Conservation (phyloP, 2,888 invertebrate genomes). For the Maniola hyperantus region DNA sequence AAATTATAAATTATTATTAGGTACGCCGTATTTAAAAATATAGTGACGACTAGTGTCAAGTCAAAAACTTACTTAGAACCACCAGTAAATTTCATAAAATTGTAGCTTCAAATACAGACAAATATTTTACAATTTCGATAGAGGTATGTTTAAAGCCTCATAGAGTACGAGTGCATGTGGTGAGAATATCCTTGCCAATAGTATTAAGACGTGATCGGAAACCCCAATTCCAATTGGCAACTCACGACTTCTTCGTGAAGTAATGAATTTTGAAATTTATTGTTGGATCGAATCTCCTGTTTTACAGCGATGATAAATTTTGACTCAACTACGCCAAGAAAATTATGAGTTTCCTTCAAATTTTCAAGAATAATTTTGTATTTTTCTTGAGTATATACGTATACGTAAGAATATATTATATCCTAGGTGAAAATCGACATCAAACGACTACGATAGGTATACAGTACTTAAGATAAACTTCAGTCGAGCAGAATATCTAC, state of each 20-base stretch:
- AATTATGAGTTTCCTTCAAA: slow-evolving; percentile 22
- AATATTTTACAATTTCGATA: slow-evolving; percentile 78
- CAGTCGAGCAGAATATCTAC: too few species aligned
- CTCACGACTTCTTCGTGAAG: slow-evolving; percentile 78
- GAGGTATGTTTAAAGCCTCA: slow-evolving; percentile 76
- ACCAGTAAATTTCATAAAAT: too few species aligned
- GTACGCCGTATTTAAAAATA: too few species aligned
- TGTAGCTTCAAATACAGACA: slow-evolving; percentile 62
- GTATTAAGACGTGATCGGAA: slow-evolving; percentile 78
- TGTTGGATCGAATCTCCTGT: slow-evolving; percentile 44
- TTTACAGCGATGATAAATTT: slow-evolving; percentile 35
- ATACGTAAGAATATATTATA: too few species aligned
- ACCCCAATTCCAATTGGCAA: slow-evolving; percentile 72
- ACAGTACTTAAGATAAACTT: not conserved
- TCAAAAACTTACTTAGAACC: too few species aligned
- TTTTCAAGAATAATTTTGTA: slow-evolving; percentile 41
- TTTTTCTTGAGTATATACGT: too few species aligned
- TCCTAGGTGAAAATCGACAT: not conserved
- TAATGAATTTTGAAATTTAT: slow-evolving; percentile 81
- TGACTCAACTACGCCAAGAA: slow-evolving; percentile 27
- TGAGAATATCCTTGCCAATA: slow-evolving; percentile 77
- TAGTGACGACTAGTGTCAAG: too few species aligned
- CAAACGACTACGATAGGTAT: not conserved
- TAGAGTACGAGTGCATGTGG: slow-evolving; percentile 78
- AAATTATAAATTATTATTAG: too few species aligned